phyloP scores from a whole-genome alignment of 2,888 invertebrate species.

The Chaetoderma sp. region DNA sequence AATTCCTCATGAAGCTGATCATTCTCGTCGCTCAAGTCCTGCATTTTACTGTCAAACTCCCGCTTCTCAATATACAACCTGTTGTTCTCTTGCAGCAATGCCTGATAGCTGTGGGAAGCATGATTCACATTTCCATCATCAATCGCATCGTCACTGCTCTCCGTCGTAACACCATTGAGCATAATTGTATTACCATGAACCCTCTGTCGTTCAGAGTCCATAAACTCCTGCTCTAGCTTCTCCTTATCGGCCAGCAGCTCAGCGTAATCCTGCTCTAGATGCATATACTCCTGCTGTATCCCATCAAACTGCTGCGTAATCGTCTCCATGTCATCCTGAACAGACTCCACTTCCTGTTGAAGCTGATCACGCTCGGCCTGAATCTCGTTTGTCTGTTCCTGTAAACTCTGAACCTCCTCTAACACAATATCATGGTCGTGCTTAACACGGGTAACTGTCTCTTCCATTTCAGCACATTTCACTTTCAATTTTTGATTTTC shows the following conservation, averaged over 20 bases:
- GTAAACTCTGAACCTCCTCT: slow-evolving; percentile 57
- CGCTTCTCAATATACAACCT: slow-evolving; percentile 47
- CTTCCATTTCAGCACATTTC: slow-evolving; percentile 43
- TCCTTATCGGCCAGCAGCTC: slow-evolving; percentile 56
- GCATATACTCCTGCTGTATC: slow-evolving; percentile 53
- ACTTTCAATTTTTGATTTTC: slow-evolving; percentile 49
- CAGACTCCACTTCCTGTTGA: slow-evolving; percentile 48
- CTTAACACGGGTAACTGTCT: slow-evolving; percentile 39
- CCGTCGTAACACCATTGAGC: background rate
- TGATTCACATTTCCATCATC: slow-evolving; percentile 42
- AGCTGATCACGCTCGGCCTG: slow-evolving; percentile 41
- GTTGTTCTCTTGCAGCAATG: slow-evolving; percentile 45
- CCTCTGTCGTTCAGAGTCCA: slow-evolving; percentile 34
- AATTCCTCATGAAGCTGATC: slow-evolving; percentile 48
- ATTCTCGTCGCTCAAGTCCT: slow-evolving; percentile 48
- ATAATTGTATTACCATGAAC: slow-evolving; percentile 3
- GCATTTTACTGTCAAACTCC: slow-evolving; percentile 50
- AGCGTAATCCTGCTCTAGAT: slow-evolving; percentile 54
- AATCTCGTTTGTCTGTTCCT: slow-evolving; percentile 31
- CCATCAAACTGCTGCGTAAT: slow-evolving; percentile 49
- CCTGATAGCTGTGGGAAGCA: slow-evolving; percentile 37
- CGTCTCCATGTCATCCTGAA: slow-evolving; percentile 52
- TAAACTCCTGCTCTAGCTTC: slow-evolving; percentile 50
- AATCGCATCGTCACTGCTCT: slow-evolving; percentile 35
- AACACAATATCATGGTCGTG: slow-evolving; percentile 56